A percentile compares a stretch with the other conserved stretches of the same genome.
Conservation (phyloP, 2,113 vertebrate genomes). For the Brachypodius melanocephalos region DNA sequence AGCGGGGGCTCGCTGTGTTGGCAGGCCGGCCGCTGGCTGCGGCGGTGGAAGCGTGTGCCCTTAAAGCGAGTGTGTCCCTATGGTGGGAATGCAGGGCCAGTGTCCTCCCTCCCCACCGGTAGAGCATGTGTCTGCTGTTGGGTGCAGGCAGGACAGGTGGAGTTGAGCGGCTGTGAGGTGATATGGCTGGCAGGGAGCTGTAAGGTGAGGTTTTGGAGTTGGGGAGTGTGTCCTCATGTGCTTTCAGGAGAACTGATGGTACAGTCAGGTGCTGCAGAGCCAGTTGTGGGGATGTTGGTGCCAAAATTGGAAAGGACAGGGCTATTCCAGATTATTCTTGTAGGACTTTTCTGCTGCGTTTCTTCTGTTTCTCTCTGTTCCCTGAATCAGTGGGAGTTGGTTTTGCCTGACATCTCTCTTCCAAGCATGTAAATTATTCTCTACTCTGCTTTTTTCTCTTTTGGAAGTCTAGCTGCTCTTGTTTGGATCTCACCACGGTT, state of each 20-base stretch:
- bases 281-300: neutral
- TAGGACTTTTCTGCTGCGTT: neutral
- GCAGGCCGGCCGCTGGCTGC: neutral
- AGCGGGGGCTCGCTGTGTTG: neutral
- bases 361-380: neutral
- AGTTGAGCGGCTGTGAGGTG: neutral
- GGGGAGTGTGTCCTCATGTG: accelerated
- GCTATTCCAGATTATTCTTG: neutral
- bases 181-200: neutral
- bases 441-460: neutral
- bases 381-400: slow-evolving; percentile 44
- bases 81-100: neutral
- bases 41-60: neutral
- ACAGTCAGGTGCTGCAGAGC: neutral
- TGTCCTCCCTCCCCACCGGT: neutral
- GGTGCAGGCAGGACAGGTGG: neutral
- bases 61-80: neutral
- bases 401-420: neutral
- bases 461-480: neutral
- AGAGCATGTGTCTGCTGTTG: neutral
- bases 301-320: neutral
- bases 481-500: neutral
- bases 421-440: neutral
- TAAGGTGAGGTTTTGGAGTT: neutral
- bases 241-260: neutral